Conservation (phyloP, 1,140 invertebrate species). For the Brachionus sp. region DNA sequence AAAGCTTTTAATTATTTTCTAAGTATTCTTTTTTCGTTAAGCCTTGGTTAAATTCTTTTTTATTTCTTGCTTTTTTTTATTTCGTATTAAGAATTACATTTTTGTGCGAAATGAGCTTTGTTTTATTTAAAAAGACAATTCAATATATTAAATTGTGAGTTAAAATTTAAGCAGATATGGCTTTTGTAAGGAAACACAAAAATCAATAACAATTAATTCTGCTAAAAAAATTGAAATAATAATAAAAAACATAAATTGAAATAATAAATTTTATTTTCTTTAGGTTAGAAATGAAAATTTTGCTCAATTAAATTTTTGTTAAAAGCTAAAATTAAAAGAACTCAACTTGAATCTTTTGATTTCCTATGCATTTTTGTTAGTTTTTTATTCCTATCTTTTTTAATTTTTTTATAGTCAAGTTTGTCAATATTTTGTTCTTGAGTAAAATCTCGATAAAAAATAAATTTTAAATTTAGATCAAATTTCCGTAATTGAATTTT, state of each 20-base stretch:
- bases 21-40: too few species aligned
- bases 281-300: neutral
- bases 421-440: too few species aligned
- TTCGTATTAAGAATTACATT: too few species aligned
- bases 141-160: neutral
- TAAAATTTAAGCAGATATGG: neutral
- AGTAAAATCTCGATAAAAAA: too few species aligned
- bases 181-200: neutral
- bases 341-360: too few species aligned
- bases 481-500: neutral
- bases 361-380: too few species aligned
- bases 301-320: neutral
- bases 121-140: neutral
- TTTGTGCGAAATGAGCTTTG: neutral
- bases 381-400: too few species aligned
- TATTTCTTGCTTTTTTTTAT: too few species aligned
- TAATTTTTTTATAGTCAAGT: too few species aligned
- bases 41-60: too few species aligned
- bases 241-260: slow-evolving; percentile 5
- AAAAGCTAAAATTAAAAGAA: neutral
- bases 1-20: too few species aligned
- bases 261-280: neutral
- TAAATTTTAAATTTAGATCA: neutral
- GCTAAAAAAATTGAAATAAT: neutral
- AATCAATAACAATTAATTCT: neutral